Percentiles rank a stretch among this genome's conserved stretches.
Conservation (phyloP, 1,140 invertebrate species). For the Drosophila suzukii region DNA sequence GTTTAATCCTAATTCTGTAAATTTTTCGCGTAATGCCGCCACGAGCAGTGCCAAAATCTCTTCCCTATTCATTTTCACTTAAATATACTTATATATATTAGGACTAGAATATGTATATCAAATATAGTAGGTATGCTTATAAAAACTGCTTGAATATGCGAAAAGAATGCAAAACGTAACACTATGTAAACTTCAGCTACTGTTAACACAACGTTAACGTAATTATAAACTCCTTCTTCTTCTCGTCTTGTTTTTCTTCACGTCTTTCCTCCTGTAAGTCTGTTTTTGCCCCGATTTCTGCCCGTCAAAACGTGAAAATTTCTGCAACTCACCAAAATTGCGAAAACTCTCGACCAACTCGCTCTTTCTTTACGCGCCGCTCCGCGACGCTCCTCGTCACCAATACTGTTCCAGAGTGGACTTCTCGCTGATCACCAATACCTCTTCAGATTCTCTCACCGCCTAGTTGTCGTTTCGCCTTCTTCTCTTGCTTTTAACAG, state of each 20-base stretch:
- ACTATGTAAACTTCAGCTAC: neutral
- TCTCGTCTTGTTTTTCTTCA: neutral
- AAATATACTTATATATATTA: too few species aligned
- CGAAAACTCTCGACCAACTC: neutral
- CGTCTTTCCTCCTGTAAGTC: neutral
- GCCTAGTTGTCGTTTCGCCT: neutral
- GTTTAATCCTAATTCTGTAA: neutral
- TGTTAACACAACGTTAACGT: neutral
- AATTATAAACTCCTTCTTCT: neutral
- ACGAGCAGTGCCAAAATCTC: neutral
- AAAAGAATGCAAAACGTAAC: neutral
- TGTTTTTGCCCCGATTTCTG: neutral
- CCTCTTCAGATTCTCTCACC: neutral
- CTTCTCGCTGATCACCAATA: neutral
- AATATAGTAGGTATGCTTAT: too few species aligned
- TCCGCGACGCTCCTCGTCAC: neutral
- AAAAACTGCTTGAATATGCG: too few species aligned
- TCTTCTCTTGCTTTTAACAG: neutral
- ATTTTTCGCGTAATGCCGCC: neutral
- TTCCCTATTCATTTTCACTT: neutral
- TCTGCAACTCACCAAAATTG: neutral
- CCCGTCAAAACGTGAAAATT: neutral
- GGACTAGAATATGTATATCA: too few species aligned
- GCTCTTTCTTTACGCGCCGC: too few species aligned
- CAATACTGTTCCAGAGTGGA: neutral